phyloP scores from a whole-genome alignment of 2,797 vertebrate species.

The Pygocentrus nattereri region DNA sequence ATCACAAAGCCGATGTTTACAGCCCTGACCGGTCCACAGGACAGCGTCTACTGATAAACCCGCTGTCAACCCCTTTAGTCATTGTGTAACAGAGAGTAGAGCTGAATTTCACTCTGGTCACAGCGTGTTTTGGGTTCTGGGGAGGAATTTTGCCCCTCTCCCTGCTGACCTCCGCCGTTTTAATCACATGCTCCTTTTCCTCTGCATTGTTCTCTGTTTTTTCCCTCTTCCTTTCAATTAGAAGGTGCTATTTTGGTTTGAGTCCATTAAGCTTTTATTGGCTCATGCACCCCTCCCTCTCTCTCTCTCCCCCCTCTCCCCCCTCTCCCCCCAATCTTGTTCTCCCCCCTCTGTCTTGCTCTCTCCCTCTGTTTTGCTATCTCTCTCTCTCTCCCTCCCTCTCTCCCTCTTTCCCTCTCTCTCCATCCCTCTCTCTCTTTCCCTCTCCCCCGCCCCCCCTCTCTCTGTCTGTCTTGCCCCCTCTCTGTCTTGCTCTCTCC shows the following conservation, averaged over 20 bases:
- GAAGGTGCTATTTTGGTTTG: slow-evolving; percentile 57
- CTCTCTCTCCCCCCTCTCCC: slow-evolving; percentile 44
- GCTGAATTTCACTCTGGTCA: not conserved
- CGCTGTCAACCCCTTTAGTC: not conserved
- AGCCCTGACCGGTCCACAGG: not conserved
- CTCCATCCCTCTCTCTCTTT: slow-evolving; percentile 31
- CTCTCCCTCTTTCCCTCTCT: not conserved
- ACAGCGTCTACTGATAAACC: not conserved
- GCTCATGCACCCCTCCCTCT: slow-evolving; percentile 46
- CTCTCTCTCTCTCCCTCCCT: not conserved
- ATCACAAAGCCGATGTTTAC: too few species aligned
- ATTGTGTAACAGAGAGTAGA: not conserved
- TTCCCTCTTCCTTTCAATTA: slow-evolving; percentile 63
- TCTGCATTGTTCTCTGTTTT: slow-evolving; percentile 58
- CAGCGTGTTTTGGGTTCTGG: slow-evolving; percentile 6
- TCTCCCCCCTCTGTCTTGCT: not conserved
- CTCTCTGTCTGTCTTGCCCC: not conserved
- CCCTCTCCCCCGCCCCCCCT: slow-evolving; percentile 39
- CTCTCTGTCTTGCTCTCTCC: slow-evolving; percentile 42
- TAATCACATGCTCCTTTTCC: slow-evolving; percentile 60
- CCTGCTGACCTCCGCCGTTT: slow-evolving; percentile 46
- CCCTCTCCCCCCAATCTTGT: slow-evolving; percentile 47
- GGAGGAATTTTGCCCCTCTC: slow-evolving; percentile 38
- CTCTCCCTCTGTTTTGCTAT: not conserved
- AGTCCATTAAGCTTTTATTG: slow-evolving; percentile 55